A percentile compares a stretch with the other conserved stretches of the same genome.
phyloP scores from a whole-genome alignment of 2,797 vertebrate genomes.

The Melanotaenia maccullochi region DNA sequence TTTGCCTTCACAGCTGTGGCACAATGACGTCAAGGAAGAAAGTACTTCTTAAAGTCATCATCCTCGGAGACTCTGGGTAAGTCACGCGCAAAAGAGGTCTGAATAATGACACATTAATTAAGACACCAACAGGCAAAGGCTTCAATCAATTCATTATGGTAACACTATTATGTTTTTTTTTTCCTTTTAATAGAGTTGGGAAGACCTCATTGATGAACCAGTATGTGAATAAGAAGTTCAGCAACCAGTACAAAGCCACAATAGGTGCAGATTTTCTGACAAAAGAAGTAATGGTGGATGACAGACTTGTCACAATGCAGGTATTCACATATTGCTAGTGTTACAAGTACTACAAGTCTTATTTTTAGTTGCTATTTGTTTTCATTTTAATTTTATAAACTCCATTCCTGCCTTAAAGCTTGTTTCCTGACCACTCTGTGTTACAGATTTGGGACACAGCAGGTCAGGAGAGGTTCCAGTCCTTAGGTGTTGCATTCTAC shows the following conservation, averaged over 20 bases:
- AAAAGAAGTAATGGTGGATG: conserved; percentile 99
- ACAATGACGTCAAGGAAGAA: conserved; percentile 99
- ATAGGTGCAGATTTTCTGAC: conserved; percentile 99
- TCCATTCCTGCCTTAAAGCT: neutral
- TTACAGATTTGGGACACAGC: conserved; percentile 98
- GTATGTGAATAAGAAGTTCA: conserved; percentile 99
- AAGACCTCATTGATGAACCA: conserved; percentile 99
- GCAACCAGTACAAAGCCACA: conserved; percentile 99
- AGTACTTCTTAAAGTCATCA: conserved; percentile 99
- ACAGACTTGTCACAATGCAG: conserved; percentile 99
- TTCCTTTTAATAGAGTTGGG: conserved; percentile 86
- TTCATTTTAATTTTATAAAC: neutral
- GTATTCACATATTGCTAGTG: conserved; percentile 69
- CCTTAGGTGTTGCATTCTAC: conserved; percentile 98
- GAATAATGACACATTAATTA: conserved; percentile 1
- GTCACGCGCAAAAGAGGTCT: conserved; percentile 57
- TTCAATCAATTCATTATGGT: neutral
- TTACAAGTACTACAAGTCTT: neutral
- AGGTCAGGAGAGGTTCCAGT: conserved; percentile 98
- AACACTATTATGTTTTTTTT: conserved; percentile 23
- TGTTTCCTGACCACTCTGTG: neutral
- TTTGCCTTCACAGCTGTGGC: conserved; percentile 78
- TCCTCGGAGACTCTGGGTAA: conserved; percentile 98
- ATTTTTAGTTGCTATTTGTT: neutral
- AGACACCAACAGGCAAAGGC: neutral